Percentiles rank a stretch among this genome's conserved stretches.
These are phyloP conservation scores for Gasterosteus nipponicus DNA, from an alignment of 2,113 vertebrate species.

Conservation along the genomic window DNA sequence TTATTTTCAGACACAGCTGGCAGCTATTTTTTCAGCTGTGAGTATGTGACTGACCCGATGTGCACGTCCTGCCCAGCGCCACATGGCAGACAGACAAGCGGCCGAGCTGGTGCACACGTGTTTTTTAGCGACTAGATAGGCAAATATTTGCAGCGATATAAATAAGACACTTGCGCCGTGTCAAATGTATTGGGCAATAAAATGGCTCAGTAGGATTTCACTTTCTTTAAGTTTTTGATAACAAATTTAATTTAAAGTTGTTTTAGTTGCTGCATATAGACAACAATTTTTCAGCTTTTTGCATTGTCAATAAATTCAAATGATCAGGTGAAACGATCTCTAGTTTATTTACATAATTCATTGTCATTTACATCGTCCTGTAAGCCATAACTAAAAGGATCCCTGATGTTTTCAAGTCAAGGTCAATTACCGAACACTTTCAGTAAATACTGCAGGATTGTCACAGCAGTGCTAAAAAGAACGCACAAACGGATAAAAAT, in stretches of 20 bases:
- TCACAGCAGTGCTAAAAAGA: neutral
- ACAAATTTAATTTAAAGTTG: neutral
- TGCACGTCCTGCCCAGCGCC: neutral
- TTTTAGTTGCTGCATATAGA: neutral
- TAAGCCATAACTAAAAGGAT: slow-evolving; percentile 24
- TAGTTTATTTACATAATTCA: slow-evolving; percentile 6
- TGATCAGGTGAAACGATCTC: neutral
- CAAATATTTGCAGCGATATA: neutral
- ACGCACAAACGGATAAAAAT: slow-evolving; percentile 3
- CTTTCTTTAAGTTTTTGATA: neutral
- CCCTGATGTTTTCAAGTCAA: slow-evolving; percentile 27
- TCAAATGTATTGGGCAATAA: neutral
- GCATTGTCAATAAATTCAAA: neutral
- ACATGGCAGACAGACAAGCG: neutral
- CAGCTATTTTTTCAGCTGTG: neutral
- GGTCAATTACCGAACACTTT: slow-evolving; percentile 30
- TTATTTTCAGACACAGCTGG: neutral
- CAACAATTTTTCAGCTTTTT: neutral
- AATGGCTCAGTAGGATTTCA: neutral
- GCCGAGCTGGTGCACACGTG: too few relatives aligned
- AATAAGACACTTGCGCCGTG: neutral
- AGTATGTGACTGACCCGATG: neutral
- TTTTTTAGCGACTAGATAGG: neutral
- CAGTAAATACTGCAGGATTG: slow-evolving; percentile 10
- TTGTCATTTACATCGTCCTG: neutral